Percentiles rank a stretch among this genome's conserved stretches.
Conservation (phyloP, 30 jellyfish, hydroid and myxozoan species). For the Aurelia aurita region DNA sequence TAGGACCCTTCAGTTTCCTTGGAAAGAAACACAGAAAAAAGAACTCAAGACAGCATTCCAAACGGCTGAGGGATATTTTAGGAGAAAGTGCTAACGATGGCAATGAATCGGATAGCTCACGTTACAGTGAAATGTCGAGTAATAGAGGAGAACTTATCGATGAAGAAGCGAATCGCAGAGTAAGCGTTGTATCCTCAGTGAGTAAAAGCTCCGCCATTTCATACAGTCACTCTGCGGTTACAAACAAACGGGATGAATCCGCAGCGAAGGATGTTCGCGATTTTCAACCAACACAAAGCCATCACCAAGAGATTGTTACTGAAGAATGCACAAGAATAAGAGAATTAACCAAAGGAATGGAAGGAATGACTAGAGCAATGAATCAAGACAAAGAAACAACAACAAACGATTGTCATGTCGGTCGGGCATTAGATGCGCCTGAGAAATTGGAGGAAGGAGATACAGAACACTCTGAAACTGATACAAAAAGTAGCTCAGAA, state of each 20-base stretch:
- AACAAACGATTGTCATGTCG: slow-evolving; percentile 4
- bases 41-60: slow-evolving; percentile 20
- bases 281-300: slow-evolving; percentile 10
- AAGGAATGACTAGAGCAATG: slow-evolving; percentile 38
- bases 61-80: slow-evolving; percentile 44
- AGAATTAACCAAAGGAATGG: slow-evolving; percentile 71
- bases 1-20: slow-evolving; percentile 59
- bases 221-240: background rate
- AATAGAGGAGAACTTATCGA: background rate
- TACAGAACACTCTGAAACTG: background rate
- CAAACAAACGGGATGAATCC: slow-evolving; percentile 37
- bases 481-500: background rate
- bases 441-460: slow-evolving; percentile 25
- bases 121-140: slow-evolving; percentile 24
- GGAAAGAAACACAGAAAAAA: slow-evolving; percentile 25
- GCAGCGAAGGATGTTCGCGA: slow-evolving; percentile 23
- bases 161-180: background rate
- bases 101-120: slow-evolving; percentile 50
- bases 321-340: slow-evolving; percentile 61
- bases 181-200: slow-evolving; percentile 14
- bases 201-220: background rate
- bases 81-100: slow-evolving; percentile 52
- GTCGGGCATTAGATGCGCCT: slow-evolving; percentile 45
- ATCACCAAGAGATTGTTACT: slow-evolving; percentile 20
- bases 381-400: slow-evolving; percentile 6